Evolutionary conservation across 2,888 invertebrate genomes (phyloP).

Genomic region (Tetheella fluctuosa): DNA sequence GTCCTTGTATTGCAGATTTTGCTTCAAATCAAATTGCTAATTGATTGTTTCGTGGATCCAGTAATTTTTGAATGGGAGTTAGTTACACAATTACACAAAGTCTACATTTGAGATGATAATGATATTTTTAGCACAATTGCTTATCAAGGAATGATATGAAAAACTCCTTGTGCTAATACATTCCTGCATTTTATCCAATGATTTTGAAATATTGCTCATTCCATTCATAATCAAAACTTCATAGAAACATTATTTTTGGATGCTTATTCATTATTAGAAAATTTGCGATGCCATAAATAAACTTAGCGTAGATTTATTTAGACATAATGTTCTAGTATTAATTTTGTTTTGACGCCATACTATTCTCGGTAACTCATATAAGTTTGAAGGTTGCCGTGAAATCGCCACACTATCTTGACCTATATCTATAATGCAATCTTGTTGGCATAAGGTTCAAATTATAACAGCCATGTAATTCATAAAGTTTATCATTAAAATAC

Average conservation of each 20-base stretch:
- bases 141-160: too few species aligned
- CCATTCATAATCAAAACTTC: not conserved
- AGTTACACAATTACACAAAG: too few species aligned
- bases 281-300: conserved; percentile 9
- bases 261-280: not conserved
- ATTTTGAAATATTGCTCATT: too few species aligned
- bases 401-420: conserved; percentile 26
- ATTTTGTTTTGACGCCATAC: conserved; percentile 52
- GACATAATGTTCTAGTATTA: conserved; percentile 9
- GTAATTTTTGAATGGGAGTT: too few species aligned
- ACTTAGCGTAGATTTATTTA: conserved; percentile 10
- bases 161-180: too few species aligned
- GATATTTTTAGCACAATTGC: not conserved
- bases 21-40: not conserved
- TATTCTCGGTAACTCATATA: conserved; percentile 32
- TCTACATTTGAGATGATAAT: not conserved
- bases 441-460: conserved; percentile 31
- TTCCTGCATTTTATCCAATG: too few species aligned
- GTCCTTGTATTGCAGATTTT: conserved; percentile 25
- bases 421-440: conserved; percentile 15
- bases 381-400: conserved; percentile 53
- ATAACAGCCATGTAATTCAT: conserved; percentile 22
- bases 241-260: not conserved
- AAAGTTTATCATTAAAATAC: conserved; percentile 53
- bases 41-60: not conserved